Evolutionary conservation across 2,113 vertebrate species (phyloP).

Genomic region (Pseudopipra pipra): DNA sequence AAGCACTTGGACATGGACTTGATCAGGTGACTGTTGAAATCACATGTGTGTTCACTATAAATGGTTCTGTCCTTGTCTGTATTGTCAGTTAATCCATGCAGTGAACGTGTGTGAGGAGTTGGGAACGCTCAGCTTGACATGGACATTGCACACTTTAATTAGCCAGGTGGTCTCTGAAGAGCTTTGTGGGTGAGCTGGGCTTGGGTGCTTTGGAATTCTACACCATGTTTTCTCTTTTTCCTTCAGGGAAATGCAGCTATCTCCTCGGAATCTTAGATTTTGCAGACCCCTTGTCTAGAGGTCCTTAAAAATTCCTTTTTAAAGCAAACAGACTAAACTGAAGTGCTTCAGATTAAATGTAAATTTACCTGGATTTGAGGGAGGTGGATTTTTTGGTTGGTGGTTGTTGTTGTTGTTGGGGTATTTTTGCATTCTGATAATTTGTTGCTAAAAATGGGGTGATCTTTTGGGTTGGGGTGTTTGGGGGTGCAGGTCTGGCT

Average conservation of each 20-base stretch:
- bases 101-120: background rate
- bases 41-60: background rate
- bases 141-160: background rate
- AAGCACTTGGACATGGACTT: rapidly evolving
- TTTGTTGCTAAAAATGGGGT: background rate
- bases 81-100: background rate
- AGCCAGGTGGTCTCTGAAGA: background rate
- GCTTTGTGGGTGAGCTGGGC: background rate
- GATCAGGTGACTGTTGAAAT: background rate
- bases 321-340: background rate
- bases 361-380: background rate
- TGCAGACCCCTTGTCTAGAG: background rate
- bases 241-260: background rate
- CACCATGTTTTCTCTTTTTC: background rate
- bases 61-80: rapidly evolving
- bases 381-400: background rate
- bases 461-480: background rate
- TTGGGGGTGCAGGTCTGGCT: background rate
- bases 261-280: background rate
- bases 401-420: background rate
- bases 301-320: background rate
- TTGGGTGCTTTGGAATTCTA: background rate
- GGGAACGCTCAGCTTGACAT: background rate
- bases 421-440: background rate
- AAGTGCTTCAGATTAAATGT: background rate